These are phyloP conservation scores for Cariama cristata DNA, from an alignment of 2,113 vertebrate species.

Conservation along the genomic window DNA sequence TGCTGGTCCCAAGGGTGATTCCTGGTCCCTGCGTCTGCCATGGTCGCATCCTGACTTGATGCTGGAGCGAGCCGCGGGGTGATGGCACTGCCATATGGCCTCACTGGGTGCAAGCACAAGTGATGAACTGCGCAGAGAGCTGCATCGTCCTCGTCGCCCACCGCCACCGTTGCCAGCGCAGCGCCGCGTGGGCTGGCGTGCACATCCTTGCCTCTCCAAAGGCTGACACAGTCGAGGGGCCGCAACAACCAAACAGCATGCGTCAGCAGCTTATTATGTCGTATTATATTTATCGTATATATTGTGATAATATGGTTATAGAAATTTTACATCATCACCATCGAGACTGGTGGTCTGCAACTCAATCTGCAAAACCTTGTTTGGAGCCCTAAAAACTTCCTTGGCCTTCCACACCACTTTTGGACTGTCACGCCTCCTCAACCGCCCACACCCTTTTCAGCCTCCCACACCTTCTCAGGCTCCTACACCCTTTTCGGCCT, in stretches of 20 bases:
- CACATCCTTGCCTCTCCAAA: neutral
- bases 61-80: rapidly evolving
- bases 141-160: neutral
- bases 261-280: neutral
- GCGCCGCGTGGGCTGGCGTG: rapidly evolving
- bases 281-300: neutral
- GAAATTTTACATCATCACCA: neutral
- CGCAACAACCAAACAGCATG: neutral
- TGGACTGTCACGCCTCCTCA: too few species aligned
- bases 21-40: neutral
- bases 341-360: neutral
- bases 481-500: too few species aligned
- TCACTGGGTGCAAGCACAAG: rapidly evolving
- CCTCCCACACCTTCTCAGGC: too few species aligned
- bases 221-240: rapidly evolving
- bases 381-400: too few species aligned
- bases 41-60: rapidly evolving
- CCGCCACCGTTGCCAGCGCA: rapidly evolving
- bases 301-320: neutral
- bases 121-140: neutral
- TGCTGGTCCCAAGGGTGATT: neutral
- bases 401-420: too few species aligned
- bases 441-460: too few species aligned
- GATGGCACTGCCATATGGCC: neutral
- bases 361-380: neutral